Evolutionary conservation across 2,113 vertebrate species (phyloP), one percentile per base, ranked within the genome.

Genomic region (Uria lomvia): DNA sequence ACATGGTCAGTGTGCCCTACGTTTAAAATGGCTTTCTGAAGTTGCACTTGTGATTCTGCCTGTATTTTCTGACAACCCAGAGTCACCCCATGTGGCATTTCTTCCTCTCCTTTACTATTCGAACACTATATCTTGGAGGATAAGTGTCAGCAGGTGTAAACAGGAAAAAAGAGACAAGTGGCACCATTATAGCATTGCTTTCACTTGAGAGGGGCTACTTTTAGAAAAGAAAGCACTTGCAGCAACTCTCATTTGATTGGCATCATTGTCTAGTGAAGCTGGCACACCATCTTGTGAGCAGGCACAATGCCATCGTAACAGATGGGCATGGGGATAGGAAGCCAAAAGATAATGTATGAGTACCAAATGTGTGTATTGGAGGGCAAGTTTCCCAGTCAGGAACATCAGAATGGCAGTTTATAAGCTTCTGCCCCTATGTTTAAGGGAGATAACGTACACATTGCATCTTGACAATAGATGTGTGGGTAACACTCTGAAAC

Each of bases 321-420:
- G 98, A 98, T 98, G 97, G 97, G 88, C 89, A 89, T 87, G 20
- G 72, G 89, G 94, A 95, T 91, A 95, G 95, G 94, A 92, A 93
- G 97, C 97, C 98, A 98, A 96, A 94, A 96, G 97, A 98, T 97
- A 98, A 97, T 94, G 92, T 88, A 94, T 85, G 89, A 98, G 96
- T 94, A 98, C 96, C 97, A 97, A 97, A 98, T 95, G 94, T 96
- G 97, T 98, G 97, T 94, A 84, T 89, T 85, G 30, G 78, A 97
- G 96, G 97, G 97, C 94, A 94, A 92, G 91, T 92, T 97, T 98
- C 95, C 96, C 96, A 98, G 96, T 59, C 96, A 96, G 94, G 79
- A 95, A 59, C 74, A 91, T 47, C 70, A 63, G 88, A 94, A 75
- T 7, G 12, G 91, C 81, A 96, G 87, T 93, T 97, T 90, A 78